Conservation (phyloP, 2,888 invertebrate species). For the Augiades crinisus region DNA sequence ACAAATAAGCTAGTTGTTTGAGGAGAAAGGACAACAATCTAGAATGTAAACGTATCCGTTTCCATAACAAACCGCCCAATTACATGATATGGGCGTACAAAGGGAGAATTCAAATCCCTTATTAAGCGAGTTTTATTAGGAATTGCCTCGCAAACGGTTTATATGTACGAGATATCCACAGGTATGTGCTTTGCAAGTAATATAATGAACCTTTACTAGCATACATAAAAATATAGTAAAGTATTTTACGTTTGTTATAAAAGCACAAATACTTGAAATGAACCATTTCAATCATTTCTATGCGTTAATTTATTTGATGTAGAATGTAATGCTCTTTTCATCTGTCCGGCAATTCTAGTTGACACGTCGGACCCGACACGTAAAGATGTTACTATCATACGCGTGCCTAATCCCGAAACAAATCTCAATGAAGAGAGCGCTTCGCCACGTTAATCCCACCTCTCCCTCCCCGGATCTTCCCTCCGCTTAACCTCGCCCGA, state of each 20-base stretch:
- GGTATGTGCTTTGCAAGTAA: not conserved
- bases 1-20: not conserved
- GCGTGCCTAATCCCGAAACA: slow-evolving; percentile 77
- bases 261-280: too few species aligned
- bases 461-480: slow-evolving; percentile 44
- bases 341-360: slow-evolving; percentile 1
- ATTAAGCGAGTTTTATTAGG: slow-evolving; percentile 12
- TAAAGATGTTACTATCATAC: slow-evolving; percentile 58
- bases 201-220: too few species aligned
- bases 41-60: not conserved
- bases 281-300: too few species aligned
- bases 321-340: too few species aligned
- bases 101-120: slow-evolving; percentile 9
- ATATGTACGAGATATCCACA: too few species aligned
- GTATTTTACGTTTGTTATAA: too few species aligned
- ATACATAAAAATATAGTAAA: too few species aligned
- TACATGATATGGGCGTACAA: slow-evolving; percentile 9
- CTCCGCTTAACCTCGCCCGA: slow-evolving; percentile 56
- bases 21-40: not conserved
- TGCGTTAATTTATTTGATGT: too few species aligned
- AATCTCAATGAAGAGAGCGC: slow-evolving; percentile 80
- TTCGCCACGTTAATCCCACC: slow-evolving; percentile 67
- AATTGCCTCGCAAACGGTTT: not conserved
- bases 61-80: slow-evolving; percentile 5
- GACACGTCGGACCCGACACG: slow-evolving; percentile 15